Conservation (phyloP, 2,797 vertebrate species). For the Natrix natrix region DNA sequence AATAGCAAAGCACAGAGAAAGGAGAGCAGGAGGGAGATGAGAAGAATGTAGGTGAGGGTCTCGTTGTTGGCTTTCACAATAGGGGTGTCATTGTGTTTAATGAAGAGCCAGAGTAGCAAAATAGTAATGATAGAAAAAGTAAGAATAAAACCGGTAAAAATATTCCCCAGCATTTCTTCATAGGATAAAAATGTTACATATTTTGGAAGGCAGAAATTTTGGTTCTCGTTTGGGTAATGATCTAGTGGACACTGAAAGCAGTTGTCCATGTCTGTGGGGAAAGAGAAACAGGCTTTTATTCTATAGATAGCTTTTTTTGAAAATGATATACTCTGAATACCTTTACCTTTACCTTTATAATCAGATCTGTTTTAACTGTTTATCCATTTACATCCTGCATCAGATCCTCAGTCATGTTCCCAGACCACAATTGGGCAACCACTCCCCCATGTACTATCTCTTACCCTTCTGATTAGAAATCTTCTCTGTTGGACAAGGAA, state of each 20-base stretch:
- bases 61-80: neutral
- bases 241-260: neutral
- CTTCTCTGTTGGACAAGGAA: neutral
- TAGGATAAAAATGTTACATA: neutral
- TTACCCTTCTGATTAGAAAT: neutral
- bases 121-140: neutral
- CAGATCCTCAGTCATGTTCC: neutral
- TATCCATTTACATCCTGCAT: neutral
- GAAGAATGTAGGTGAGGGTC: neutral
- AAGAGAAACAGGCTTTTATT: neutral
- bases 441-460: neutral
- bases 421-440: neutral
- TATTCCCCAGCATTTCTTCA: neutral
- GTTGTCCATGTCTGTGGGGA: neutral
- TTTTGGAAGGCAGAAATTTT: neutral
- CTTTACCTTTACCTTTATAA: too few species aligned
- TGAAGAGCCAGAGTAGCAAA: neutral
- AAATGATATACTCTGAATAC: too few species aligned
- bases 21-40: neutral
- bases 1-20: neutral
- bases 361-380: neutral
- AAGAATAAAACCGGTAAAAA: neutral
- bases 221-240: neutral
- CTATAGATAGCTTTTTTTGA: neutral
- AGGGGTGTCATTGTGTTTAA: neutral